Evolutionary conservation across 2,888 invertebrate genomes (phyloP).

Genomic region (Linhomoeus sp.): DNA sequence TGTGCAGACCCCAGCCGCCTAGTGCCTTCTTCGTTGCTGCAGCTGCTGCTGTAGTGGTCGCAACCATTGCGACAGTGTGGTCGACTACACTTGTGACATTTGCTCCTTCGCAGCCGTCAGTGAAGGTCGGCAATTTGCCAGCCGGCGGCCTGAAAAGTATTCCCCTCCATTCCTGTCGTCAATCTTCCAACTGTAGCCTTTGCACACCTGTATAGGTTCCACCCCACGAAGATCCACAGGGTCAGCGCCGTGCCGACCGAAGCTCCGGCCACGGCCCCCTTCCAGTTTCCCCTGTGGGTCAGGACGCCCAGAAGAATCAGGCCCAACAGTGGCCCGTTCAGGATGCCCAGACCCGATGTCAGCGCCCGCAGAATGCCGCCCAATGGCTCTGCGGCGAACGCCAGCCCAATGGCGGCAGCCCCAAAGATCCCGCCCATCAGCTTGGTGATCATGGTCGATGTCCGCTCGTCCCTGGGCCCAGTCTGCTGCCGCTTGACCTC

Average conservation of each 20-base stretch:
- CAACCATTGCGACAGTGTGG: too few species aligned
- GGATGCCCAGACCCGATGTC: neutral
- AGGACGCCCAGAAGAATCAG: constrained; percentile 4
- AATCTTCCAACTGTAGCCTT: too few species aligned
- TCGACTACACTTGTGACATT: too few species aligned
- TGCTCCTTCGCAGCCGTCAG: too few species aligned
- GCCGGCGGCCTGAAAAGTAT: too few species aligned
- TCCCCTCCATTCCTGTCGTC: too few species aligned
- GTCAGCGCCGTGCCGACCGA: neutral
- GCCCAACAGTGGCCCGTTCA: constrained; percentile 4
- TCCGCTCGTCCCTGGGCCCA: too few species aligned
- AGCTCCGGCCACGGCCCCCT: constrained; percentile 1
- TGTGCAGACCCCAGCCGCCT: too few species aligned
- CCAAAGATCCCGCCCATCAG: neutral
- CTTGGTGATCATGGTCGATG: neutral
- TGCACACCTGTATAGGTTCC: neutral
- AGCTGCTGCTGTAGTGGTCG: too few species aligned
- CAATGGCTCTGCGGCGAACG: constrained; percentile 5
- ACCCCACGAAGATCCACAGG: constrained; percentile 3
- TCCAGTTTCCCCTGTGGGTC: constrained; percentile 4
- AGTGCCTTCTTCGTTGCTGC: too few species aligned
- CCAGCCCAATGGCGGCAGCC: neutral
- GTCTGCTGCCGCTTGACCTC: too few species aligned
- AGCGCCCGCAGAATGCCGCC: constrained; percentile 3
- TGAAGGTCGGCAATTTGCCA: too few species aligned